phyloP scores from a whole-genome alignment of 2,797 vertebrate species.

The Salarias fasciatus region DNA sequence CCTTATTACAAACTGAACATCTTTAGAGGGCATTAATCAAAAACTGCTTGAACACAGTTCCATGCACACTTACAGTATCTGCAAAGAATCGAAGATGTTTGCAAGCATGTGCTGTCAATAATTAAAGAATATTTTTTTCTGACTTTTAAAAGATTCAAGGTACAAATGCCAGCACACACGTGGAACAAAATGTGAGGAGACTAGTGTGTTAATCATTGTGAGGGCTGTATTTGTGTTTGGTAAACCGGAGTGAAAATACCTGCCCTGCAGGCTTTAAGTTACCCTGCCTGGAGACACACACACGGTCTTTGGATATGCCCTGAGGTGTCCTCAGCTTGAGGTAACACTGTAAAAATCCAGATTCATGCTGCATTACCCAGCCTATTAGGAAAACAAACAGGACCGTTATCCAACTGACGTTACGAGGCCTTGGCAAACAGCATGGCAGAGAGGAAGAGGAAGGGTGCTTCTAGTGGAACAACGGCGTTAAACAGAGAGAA shows the following conservation, averaged over 20 bases:
- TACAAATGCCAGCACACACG: too few relatives aligned
- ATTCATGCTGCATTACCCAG: constrained; percentile 56
- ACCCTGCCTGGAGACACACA: not conserved
- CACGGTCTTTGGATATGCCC: constrained; percentile 22
- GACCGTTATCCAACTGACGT: constrained; percentile 42
- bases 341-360: constrained; percentile 60
- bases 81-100: too few relatives aligned
- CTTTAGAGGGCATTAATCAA: too few relatives aligned
- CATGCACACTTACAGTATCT: too few relatives aligned
- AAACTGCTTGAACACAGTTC: too few relatives aligned
- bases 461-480: constrained; percentile 22
- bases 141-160: too few relatives aligned
- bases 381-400: constrained; percentile 66
- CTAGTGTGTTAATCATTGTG: not conserved
- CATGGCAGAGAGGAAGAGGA: constrained; percentile 27
- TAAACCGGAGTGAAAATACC: constrained; percentile 12
- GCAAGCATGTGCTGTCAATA: too few relatives aligned
- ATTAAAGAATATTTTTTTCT: too few relatives aligned
- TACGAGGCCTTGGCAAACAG: constrained; percentile 40
- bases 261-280: not conserved
- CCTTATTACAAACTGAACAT: too few relatives aligned
- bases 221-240: not conserved
- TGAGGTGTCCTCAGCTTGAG: constrained; percentile 39
- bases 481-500: constrained; percentile 41
- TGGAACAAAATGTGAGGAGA: too few relatives aligned